Conservation (phyloP, 2,113 vertebrate species). For the Notothenia rossii region DNA sequence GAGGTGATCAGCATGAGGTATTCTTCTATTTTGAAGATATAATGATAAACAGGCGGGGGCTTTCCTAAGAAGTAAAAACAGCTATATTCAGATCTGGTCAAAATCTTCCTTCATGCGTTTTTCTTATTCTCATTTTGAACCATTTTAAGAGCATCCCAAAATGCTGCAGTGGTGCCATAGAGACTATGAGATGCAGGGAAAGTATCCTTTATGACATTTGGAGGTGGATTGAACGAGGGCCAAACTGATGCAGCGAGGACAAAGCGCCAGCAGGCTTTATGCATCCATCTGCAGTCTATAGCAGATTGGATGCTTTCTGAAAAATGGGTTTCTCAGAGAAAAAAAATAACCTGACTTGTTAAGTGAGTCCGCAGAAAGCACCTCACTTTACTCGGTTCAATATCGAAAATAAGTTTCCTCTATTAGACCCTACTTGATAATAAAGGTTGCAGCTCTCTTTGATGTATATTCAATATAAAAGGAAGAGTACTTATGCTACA, state of each 20-base stretch:
- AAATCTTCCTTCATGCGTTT: slow-evolving; percentile 14
- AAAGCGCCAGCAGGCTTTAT: slow-evolving; percentile 28
- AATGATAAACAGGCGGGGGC: slow-evolving; percentile 10
- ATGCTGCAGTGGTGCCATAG: slow-evolving; percentile 55
- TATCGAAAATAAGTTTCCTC: no score
- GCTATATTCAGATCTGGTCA: slow-evolving; percentile 1
- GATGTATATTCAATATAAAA: neutral
- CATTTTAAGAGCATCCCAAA: slow-evolving; percentile 44
- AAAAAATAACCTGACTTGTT: neutral
- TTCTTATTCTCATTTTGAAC: slow-evolving; percentile 39
- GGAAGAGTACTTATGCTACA: neutral
- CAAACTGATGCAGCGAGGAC: slow-evolving; percentile 51
- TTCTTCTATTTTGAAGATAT: neutral
- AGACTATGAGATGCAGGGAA: slow-evolving; percentile 67
- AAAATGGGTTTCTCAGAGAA: neutral
- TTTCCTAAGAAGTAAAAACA: slow-evolving; percentile 2
- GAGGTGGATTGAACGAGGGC: slow-evolving; percentile 41
- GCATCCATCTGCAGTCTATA: neutral
- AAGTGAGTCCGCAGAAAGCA: slow-evolving; percentile 12
- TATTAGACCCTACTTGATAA: no score
- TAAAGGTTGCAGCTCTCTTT: neutral
- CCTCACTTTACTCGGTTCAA: no score
- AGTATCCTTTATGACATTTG: slow-evolving; percentile 48
- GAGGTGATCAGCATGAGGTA: neutral
- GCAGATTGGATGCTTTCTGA: neutral